Percentiles rank a stretch among this genome's conserved stretches.
Conservation (phyloP, 1,140 invertebrate genomes). For the Cherax quadricarinatus region DNA sequence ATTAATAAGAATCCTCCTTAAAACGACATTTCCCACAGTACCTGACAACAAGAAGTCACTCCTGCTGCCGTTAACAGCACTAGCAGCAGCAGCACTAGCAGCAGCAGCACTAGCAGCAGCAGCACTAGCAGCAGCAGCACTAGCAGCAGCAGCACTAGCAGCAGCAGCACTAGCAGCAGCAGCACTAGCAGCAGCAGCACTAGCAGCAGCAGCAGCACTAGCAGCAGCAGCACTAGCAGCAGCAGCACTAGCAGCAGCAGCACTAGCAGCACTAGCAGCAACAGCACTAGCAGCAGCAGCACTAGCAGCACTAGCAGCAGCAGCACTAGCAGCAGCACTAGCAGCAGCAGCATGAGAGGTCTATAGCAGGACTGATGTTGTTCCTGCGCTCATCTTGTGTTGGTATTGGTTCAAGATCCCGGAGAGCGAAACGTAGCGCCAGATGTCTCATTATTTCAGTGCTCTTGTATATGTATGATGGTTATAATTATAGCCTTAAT, state of each 20-base stretch:
- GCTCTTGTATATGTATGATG: too few species aligned
- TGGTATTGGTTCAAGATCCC: neutral
- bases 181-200: neutral
- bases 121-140: too few species aligned
- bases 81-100: neutral
- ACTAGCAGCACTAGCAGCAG: neutral
- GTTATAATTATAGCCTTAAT: too few species aligned
- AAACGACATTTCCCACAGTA: neutral
- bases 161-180: too few species aligned
- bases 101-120: neutral
- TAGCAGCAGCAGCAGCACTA: neutral
- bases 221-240: neutral
- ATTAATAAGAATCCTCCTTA: too few species aligned
- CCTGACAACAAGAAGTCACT: neutral
- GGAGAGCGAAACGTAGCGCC: too few species aligned
- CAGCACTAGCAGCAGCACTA: too few species aligned
- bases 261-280: neutral
- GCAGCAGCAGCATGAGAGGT: neutral
- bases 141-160: too few species aligned
- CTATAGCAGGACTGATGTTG: neutral
- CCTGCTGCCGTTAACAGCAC: neutral
- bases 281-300: neutral
- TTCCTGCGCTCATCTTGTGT: neutral
- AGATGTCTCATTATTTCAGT: neutral
- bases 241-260: too few species aligned